Conservation (phyloP, 2,797 vertebrate genomes). For the Phataginus tricuspis region DNA sequence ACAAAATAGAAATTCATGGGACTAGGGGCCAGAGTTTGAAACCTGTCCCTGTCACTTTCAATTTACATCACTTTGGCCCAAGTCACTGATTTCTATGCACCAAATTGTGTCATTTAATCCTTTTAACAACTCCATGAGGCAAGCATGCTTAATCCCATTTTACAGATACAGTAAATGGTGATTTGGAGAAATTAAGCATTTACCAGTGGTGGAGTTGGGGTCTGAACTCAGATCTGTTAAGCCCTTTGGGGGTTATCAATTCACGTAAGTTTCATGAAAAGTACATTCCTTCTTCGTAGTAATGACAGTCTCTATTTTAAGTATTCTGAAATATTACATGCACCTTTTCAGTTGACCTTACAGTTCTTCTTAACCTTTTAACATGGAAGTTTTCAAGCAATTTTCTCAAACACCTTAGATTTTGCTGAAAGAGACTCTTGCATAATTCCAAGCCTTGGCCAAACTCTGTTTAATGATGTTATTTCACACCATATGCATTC, state of each 20-base stretch:
- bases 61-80: not conserved
- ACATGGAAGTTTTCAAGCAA: conserved; percentile 26
- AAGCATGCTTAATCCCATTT: not conserved
- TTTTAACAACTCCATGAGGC: not conserved
- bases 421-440: conserved; percentile 71
- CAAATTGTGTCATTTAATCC: not conserved
- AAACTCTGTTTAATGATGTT: conserved; percentile 83
- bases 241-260: not conserved
- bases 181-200: not conserved
- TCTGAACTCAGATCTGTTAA: not conserved
- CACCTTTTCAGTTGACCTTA: not conserved
- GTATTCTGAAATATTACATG: not conserved
- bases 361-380: conserved; percentile 34
- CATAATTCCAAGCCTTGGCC: conserved; percentile 79
- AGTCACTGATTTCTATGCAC: not conserved
- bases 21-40: not conserved
- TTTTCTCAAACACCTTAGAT: conserved; percentile 56
- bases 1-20: not conserved
- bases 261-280: not conserved
- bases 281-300: not conserved
- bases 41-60: not conserved
- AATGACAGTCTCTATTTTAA: not conserved
- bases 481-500: conserved; percentile 80
- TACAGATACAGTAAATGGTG: not conserved
- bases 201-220: not conserved